phyloP scores from a whole-genome alignment of 2,797 vertebrate genomes.

The Helostoma temminkii region DNA sequence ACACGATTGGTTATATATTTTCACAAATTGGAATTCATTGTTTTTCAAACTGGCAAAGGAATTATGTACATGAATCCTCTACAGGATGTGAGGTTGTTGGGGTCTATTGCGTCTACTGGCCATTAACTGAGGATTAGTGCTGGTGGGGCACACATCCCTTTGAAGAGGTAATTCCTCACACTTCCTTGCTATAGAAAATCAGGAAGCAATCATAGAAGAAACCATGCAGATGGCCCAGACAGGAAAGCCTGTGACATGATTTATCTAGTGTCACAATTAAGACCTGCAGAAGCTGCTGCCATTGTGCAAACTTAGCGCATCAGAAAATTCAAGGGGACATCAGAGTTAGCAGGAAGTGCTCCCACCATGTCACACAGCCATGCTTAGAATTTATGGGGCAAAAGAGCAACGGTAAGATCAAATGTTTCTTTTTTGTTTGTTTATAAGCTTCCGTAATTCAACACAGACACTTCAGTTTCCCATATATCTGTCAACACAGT shows the following conservation, averaged over 20 bases:
- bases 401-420: conserved; percentile 36
- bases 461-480: conserved; percentile 29
- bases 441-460: conserved; percentile 51
- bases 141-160: conserved; percentile 77
- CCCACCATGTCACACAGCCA: background rate
- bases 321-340: conserved; percentile 55
- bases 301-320: conserved; percentile 57
- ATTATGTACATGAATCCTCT: conserved; percentile 71
- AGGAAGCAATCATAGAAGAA: conserved; percentile 79
- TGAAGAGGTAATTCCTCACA: conserved; percentile 79
- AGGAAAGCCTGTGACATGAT: conserved; percentile 41
- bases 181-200: conserved; percentile 78
- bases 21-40: conserved; percentile 20
- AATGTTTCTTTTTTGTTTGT: conserved; percentile 32
- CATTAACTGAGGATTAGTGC: conserved; percentile 84
- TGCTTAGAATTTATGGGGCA: conserved; percentile 16
- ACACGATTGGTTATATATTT: conserved; percentile 1
- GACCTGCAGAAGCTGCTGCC: conserved; percentile 36
- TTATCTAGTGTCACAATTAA: conserved; percentile 60
- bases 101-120: conserved; percentile 77
- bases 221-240: conserved; percentile 69
- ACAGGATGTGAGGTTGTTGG: conserved; percentile 72
- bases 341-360: conserved; percentile 42
- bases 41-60: conserved; percentile 53
- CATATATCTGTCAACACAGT: conserved; percentile 69